A percentile compares a stretch with the other conserved stretches of the same genome.
Conservation (phyloP, 2,113 vertebrate genomes). For the Saguinus imperator region DNA sequence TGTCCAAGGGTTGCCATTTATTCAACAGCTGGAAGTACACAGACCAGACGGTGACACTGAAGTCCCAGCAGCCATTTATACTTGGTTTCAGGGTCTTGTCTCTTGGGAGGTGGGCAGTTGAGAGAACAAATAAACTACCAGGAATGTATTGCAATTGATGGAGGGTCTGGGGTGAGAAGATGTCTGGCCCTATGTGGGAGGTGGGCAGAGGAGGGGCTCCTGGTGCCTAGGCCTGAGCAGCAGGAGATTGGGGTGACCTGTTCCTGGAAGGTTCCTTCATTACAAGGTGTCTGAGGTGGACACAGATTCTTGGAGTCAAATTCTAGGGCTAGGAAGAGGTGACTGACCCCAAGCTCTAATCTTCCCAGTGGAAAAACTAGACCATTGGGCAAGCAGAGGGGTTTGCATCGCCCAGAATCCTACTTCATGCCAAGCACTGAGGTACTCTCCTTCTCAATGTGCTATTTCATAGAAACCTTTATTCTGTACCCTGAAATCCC, state of each 20-base stretch:
- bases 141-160: neutral
- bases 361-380: neutral
- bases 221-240: neutral
- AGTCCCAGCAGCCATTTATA: neutral
- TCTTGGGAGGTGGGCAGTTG: neutral
- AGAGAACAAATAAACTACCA: neutral
- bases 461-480: neutral
- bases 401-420: too few relatives aligned
- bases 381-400: neutral
- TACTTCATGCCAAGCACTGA: neutral
- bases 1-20: neutral
- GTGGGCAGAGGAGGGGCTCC: neutral
- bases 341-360: neutral
- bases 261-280: neutral
- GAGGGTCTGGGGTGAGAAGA: neutral
- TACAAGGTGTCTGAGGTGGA: neutral
- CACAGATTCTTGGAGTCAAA: neutral
- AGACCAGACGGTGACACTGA: neutral
- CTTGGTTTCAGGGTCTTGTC: neutral
- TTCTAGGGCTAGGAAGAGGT: neutral
- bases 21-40: neutral
- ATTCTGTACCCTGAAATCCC: neutral
- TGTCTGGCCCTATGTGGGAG: neutral
- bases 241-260: neutral
- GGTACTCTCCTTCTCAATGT: neutral